Conservation (phyloP, 2,888 invertebrate species). For the Morinoia aosen region DNA sequence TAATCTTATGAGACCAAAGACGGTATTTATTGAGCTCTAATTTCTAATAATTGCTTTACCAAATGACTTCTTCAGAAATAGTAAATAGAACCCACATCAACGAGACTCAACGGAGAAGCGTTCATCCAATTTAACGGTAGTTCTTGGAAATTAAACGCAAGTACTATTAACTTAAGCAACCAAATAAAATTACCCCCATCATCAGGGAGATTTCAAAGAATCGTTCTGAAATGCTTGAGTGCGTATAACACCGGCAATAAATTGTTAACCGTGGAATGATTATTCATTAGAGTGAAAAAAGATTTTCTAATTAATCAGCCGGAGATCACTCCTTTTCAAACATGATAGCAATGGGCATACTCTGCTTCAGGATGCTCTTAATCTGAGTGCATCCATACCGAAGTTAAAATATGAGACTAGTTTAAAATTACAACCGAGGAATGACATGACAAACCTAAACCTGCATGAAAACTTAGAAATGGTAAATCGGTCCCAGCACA, state of each 20-base stretch:
- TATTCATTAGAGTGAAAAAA: background rate
- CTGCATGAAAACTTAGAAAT: background rate
- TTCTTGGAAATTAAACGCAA: background rate
- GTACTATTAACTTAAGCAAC: background rate
- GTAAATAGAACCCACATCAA: background rate
- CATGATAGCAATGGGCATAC: background rate
- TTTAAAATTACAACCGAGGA: background rate
- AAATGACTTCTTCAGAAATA: background rate
- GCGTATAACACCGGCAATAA: too few relatives aligned
- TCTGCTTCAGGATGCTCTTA: background rate
- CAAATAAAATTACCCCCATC: background rate
- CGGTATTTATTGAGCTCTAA: background rate
- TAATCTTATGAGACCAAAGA: background rate
- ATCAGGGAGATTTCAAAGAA: background rate
- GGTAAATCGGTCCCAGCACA: background rate
- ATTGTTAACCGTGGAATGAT: background rate
- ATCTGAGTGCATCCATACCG: background rate
- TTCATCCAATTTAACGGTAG: background rate
- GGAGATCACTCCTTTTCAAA: background rate
- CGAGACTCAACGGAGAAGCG: background rate
- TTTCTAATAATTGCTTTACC: background rate
- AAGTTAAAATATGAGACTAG: background rate
- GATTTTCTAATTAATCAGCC: background rate
- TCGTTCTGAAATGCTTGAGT: background rate
- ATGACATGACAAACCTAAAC: background rate